Base-by-base conservation (phyloP, 2,888 invertebrate genomes). In the Diplolepis rosae region DNA sequence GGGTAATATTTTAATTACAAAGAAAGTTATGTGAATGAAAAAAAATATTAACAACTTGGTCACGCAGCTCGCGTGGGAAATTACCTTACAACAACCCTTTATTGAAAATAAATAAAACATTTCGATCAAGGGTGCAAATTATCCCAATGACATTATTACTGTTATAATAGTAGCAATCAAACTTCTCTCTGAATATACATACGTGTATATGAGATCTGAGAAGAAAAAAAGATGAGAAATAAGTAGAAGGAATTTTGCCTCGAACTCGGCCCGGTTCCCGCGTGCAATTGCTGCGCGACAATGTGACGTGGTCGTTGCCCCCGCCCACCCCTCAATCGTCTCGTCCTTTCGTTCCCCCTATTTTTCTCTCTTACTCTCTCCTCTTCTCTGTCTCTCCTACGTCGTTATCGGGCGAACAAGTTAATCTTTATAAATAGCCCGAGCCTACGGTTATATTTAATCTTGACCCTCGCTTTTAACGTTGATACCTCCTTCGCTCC, bases 361-460 rank as follows among this genome's bases (percentile, higher is more conserved):
- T 66, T 74, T 69, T 65, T 69, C 73, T 74, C 80, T 78, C 80
- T 81, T 80, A 75, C 78, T 69, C 77, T 74, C 72, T 74, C 73
- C 68, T 69, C 68, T 4, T 32, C 35, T 61, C 82, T 82, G 79
- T 80, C 73, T 82, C 80, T 78, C 76, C 79, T 79, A 79, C 83
- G 85, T 85, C 85, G 86, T 87, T 87, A 87, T 87, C 87, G 85
- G 85, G 82, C 84, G 85, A 86, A 85, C 85, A 84, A 87, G 87
- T 86, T 87, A 86, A 87, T 86, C 86, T 85, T 85, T 86, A 87
- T 87, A 87, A 87, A 87, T 87, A 87, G 87, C 86, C 54, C 82
- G 83, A 84, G 84, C 82, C 76, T 81, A 82, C 75, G 83, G 87
- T 84, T 87, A 87, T 86, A 85, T 87, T 86, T 87, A 87, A 87